These are phyloP conservation scores for Chondrilla cf. caribensis DNA, from an alignment of 37 sponge, comb jelly and placozoan genomes.

Conservation along the genomic window DNA sequence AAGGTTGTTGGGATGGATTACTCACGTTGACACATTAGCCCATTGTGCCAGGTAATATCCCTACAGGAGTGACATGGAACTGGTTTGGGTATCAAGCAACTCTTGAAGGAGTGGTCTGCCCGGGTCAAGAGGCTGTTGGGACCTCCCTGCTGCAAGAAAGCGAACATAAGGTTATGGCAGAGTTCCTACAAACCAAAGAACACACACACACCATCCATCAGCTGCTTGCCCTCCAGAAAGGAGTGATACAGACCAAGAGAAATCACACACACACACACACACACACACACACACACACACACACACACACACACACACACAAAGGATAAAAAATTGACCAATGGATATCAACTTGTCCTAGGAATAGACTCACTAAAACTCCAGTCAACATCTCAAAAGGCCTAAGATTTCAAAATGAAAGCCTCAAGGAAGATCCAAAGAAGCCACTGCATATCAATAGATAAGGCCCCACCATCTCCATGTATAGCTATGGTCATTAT, in stretches of 20 bases:
- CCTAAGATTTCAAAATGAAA: no score
- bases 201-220: neutral
- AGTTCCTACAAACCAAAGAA: neutral
- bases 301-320: conserved; percentile 17
- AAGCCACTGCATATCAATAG: no score
- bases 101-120: conserved; percentile 50
- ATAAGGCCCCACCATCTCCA: no score
- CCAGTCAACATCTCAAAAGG: no score
- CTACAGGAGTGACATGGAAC: conserved; percentile 48
- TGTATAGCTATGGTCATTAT: no score
- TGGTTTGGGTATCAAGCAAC: conserved; percentile 28
- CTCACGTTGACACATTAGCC: conserved; percentile 45
- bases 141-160: neutral
- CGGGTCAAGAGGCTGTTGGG: neutral
- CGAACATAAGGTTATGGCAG: neutral
- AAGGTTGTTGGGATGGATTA: no score
- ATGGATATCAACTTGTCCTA: no score
- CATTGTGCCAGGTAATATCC: conserved; percentile 72
- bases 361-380: no score
- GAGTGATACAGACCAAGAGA: neutral
- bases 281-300: conserved; percentile 36
- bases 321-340: neutral
- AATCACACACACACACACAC: conserved; percentile 13
- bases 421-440: no score
- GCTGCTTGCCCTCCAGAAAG: neutral